Evolutionary conservation across 2,888 invertebrate genomes (phyloP), one percentile per base, ranked within the genome.

Genomic region (Caradrina clavipalpis): DNA sequence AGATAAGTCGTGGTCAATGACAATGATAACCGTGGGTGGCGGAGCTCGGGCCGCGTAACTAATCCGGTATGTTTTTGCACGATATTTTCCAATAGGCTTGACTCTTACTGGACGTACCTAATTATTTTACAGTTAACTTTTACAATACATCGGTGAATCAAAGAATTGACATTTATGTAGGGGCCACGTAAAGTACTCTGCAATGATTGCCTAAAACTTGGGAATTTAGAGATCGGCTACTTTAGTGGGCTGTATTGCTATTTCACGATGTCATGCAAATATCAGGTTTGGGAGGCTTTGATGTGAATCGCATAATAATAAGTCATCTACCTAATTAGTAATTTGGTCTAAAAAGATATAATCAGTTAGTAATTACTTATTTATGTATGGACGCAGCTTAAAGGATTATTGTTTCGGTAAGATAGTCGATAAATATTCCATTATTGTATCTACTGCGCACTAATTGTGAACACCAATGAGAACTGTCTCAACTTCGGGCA

Each of bases 1-100:
- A 53, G 45, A 35, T 45, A 69, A 17, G 42, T 45, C 19, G 17
- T 51, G 50, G 70, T 59, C 59, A 59, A 39, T 17, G 13, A 69
- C 59, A 26, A 35, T 45, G 10, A 22, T 60, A 53, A 13, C 45
- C 17, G 51, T 17, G 50, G 31, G 50, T 35, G 21, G 42, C 13
- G 26, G 26, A 26, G 0, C 45, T n/a, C 13, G 50, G 21, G 42
- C 7, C 17, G n/a, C n/a, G 21, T 31, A 50, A 31, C 1, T 51
- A 15, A 17, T 45, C 19, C 31, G 15, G 22, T 19, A 51, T 10
- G 2, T 60, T 53, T 60, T 69, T 60, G 51, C 35, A 10, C 17
- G 35, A 45, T 21, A 22, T 59, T 69, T 69, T 60, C 45, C 35
- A 15, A 60, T 21, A 45, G 42, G 15, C 42, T 17, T 45, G 42